phyloP scores from a whole-genome alignment of 1,140 invertebrate species.

The Apolygus lucorum region DNA sequence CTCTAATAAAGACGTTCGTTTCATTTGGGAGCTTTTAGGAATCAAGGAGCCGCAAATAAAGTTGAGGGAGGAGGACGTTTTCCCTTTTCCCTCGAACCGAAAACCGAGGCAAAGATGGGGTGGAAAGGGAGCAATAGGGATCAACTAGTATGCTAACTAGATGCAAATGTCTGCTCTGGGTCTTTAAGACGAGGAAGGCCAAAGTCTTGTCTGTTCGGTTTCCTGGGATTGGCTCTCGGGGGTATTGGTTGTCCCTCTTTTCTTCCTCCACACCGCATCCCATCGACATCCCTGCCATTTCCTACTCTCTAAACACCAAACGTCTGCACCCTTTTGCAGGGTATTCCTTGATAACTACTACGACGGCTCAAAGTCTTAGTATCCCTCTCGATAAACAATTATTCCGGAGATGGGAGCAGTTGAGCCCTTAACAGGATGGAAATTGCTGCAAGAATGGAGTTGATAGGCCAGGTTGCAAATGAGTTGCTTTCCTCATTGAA shows the following conservation, averaged over 20 bases:
- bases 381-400: slow-evolving; percentile 1
- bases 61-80: slow-evolving; percentile 21
- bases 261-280: not conserved
- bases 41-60: slow-evolving; percentile 34
- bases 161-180: slow-evolving; percentile 30
- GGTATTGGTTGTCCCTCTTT: not conserved
- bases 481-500: too few species aligned
- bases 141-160: slow-evolving; percentile 33
- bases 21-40: slow-evolving; percentile 31
- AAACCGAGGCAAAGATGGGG: not conserved
- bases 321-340: not conserved
- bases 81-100: not conserved
- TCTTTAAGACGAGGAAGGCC: slow-evolving; percentile 10
- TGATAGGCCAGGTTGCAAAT: too few species aligned
- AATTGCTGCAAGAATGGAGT: too few species aligned
- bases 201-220: slow-evolving; percentile 20
- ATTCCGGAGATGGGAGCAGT: not conserved
- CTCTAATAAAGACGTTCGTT: slow-evolving; percentile 31
- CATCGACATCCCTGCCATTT: not conserved
- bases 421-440: too few species aligned
- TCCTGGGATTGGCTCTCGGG: slow-evolving; percentile 8
- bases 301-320: not conserved
- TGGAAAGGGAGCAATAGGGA: slow-evolving; percentile 31
- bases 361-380: not conserved
- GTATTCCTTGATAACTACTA: not conserved